phyloP scores from a whole-genome alignment of 2,113 vertebrate genomes.

The Dinomys branickii region DNA sequence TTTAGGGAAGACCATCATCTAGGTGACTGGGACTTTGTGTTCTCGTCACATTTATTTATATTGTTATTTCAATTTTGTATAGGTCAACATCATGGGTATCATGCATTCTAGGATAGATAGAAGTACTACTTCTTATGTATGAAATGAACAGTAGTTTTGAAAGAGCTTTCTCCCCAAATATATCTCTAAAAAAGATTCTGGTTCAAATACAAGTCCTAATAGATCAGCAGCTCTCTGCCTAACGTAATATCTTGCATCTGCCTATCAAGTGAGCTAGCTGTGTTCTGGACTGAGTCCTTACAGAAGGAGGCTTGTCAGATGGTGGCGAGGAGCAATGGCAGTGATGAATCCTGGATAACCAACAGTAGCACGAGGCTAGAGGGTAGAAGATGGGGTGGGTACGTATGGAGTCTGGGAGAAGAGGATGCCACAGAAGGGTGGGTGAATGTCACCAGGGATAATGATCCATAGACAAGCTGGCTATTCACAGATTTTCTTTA shows the following conservation, averaged over 20 bases:
- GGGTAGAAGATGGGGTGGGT: neutral
- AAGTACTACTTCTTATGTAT: neutral
- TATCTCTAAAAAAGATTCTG: neutral
- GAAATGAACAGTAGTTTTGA: conserved; percentile 26
- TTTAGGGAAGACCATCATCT: conserved; percentile 30
- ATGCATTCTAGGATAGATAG: neutral
- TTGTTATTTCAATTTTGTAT: conserved; percentile 8
- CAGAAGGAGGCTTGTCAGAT: neutral
- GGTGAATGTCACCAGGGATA: neutral
- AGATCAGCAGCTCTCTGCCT: conserved; percentile 6
- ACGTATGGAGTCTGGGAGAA: neutral
- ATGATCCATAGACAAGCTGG: neutral
- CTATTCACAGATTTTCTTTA: conserved; percentile 30
- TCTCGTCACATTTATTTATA: conserved; percentile 36
- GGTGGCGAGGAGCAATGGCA: neutral
- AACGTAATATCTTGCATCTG: conserved; percentile 13
- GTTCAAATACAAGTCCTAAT: conserved; percentile 37
- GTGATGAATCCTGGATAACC: neutral
- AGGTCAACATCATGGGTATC: neutral
- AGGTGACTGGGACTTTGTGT: conserved; percentile 5
- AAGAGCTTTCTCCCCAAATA: neutral
- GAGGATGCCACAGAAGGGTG: neutral
- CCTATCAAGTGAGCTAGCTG: conserved; percentile 4
- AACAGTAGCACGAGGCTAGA: conserved; percentile 38
- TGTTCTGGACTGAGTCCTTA: neutral